Evolutionary conservation across 1,140 invertebrate species (phyloP).

Genomic region (Augochlora pura): DNA sequence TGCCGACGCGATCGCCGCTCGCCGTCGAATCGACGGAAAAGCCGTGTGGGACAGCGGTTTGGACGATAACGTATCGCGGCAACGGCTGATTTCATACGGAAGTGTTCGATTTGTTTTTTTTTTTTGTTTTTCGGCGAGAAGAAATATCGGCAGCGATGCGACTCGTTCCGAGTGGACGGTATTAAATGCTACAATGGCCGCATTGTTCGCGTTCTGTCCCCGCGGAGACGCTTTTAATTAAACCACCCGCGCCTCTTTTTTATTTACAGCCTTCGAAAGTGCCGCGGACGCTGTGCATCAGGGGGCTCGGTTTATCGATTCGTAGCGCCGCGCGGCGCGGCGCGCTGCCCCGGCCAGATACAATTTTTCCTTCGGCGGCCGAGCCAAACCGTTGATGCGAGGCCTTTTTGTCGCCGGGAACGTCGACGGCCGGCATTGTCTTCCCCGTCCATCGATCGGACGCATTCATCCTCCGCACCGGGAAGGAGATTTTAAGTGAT

Average conservation of each 20-base stretch:
- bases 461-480: not conserved
- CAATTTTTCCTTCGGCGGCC: not conserved
- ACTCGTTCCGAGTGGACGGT: slow-evolving; percentile 27
- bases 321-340: no score
- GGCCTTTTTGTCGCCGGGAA: not conserved
- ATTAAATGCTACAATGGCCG: slow-evolving; percentile 69
- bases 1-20: not conserved
- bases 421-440: slow-evolving; percentile 1
- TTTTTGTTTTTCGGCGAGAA: not conserved
- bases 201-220: slow-evolving; percentile 65
- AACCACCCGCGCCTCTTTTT: slow-evolving; percentile 58
- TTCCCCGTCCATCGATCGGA: not conserved
- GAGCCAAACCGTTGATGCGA: not conserved
- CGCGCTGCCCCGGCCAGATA: not conserved
- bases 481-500: not conserved
- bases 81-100: slow-evolving; percentile 17
- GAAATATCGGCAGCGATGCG: slow-evolving; percentile 24
- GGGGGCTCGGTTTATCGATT: slow-evolving; percentile 18
- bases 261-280: slow-evolving; percentile 40
- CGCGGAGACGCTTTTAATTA: slow-evolving; percentile 72
- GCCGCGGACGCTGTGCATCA: not conserved
- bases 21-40: not conserved
- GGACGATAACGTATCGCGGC: not conserved
- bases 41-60: no score
- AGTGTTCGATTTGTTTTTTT: not conserved